Percentiles rank a stretch among this genome's conserved stretches.
These are phyloP conservation scores for Pangasius macronema DNA, from an alignment of 2,797 vertebrate genomes.

Conservation along the genomic window DNA sequence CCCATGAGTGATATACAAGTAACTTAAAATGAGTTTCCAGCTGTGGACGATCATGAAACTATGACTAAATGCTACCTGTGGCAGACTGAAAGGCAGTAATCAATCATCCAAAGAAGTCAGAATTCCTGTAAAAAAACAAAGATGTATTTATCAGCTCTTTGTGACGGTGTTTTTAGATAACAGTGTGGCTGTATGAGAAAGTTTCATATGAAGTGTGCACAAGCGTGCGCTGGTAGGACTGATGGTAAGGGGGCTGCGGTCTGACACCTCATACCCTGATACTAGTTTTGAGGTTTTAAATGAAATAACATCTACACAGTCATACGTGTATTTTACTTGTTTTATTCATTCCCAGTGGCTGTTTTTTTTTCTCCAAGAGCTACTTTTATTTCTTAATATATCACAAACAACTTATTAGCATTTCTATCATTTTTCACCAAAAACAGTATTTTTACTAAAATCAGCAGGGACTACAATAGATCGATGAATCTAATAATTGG, in stretches of 20 bases:
- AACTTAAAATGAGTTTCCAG: neutral
- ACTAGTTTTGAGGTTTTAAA: constrained; percentile 12
- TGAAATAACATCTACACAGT: constrained; percentile 75
- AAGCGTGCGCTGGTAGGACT: neutral
- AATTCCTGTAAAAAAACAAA: neutral
- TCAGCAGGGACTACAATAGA: neutral
- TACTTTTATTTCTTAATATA: neutral
- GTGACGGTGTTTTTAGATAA: neutral
- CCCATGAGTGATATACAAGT: neutral
- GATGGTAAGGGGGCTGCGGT: constrained; percentile 39
- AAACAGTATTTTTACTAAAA: neutral
- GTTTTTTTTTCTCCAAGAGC: neutral
- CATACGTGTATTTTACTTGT: neutral
- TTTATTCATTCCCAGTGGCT: neutral
- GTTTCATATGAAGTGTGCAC: neutral
- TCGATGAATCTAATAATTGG: neutral
- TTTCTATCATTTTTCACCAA: neutral
- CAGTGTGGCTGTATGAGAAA: neutral
- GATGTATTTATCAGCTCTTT: too few relatives aligned
- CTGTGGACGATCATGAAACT: neutral
- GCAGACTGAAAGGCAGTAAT: neutral
- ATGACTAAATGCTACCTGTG: neutral
- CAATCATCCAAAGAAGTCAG: neutral
- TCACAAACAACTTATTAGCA: neutral
- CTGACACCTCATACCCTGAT: constrained; percentile 9